Evolutionary conservation across 2,113 vertebrate genomes (phyloP).

Genomic region (Albula glossodonta): DNA sequence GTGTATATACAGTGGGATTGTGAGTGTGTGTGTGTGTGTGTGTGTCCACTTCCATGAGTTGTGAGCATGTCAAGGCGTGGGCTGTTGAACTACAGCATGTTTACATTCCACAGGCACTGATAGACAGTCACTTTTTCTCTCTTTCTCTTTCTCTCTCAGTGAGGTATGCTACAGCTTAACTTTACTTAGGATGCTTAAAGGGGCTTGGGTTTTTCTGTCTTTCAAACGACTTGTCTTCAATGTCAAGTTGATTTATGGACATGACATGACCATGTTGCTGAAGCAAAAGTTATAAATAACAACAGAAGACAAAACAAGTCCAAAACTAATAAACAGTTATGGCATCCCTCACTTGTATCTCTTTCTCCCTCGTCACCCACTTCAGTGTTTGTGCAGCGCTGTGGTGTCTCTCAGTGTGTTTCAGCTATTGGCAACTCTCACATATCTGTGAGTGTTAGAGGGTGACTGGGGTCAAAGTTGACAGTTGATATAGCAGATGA

Average conservation of each 20-base stretch:
- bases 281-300: too few relatives aligned
- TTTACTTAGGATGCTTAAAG: too few relatives aligned
- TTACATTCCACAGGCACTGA: conserved; percentile 35
- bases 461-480: background rate
- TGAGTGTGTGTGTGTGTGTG: conserved; percentile 19
- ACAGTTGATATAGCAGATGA: background rate
- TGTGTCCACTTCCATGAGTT: background rate
- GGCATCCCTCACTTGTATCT: background rate
- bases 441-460: background rate
- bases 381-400: conserved; percentile 12
- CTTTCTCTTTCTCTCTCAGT: conserved; percentile 18
- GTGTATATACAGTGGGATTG: too few relatives aligned
- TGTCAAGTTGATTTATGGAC: too few relatives aligned
- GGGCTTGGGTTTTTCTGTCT: too few relatives aligned
- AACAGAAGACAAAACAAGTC: too few relatives aligned
- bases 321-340: too few relatives aligned
- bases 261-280: too few relatives aligned
- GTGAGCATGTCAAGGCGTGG: conserved; percentile 7
- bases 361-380: conserved; percentile 9
- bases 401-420: conserved; percentile 10
- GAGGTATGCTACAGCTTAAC: too few relatives aligned
- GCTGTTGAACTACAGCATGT: conserved; percentile 21
- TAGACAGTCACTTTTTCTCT: background rate
- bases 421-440: background rate
- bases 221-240: too few relatives aligned